Base-by-base conservation (phyloP, 2,797 vertebrate genomes). In the Luscinia luscinia region DNA sequence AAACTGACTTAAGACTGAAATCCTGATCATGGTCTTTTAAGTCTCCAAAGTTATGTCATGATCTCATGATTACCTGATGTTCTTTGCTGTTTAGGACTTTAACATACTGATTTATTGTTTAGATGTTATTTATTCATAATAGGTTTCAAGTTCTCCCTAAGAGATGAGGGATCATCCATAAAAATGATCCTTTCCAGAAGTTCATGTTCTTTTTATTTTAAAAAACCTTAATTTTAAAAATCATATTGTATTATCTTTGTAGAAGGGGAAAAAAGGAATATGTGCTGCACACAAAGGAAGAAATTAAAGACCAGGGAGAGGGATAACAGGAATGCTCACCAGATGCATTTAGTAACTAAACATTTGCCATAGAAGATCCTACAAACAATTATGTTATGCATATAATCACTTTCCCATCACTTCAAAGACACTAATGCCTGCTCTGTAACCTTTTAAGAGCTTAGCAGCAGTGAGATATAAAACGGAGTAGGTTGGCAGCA, bases 361-460 rank as follows among this genome's bases (percentile, higher is more conserved):
- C 80, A 93, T 93, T 97, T 87, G 63, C 85, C 66, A 92, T 32
- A 77, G 90, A 19, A 94, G 80, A 97, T 94, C 86, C 89, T 82
- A 94, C 62, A 70, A 96, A 97, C 91, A 94, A 97, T 96, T 97
- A 96, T 76, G 78, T 92, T 97, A 95, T 16, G 40, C 86, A 91
- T 80, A 93, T 94, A 93, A 97, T 96, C 96, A 95, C 93, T 89
- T 97, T 96, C 88, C 87, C 27, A n/a, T 96, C 96, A 97, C 94
- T 95, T 94, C 96, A 94, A 93, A 97, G 93, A 97, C 94, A 97
- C 78, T 96, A 97, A 97, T 94, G 96, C 91, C 87, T 97, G 93
- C 91, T 96, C 95, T 95, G 92, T 96, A 96, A 96, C 96, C 97
- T 97, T 96, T 94, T 94, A 96, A 97, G 92, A 92, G 94, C 89